Evolutionary conservation across 1,140 invertebrate species (phyloP).

Genomic region (Aricia agestis): DNA sequence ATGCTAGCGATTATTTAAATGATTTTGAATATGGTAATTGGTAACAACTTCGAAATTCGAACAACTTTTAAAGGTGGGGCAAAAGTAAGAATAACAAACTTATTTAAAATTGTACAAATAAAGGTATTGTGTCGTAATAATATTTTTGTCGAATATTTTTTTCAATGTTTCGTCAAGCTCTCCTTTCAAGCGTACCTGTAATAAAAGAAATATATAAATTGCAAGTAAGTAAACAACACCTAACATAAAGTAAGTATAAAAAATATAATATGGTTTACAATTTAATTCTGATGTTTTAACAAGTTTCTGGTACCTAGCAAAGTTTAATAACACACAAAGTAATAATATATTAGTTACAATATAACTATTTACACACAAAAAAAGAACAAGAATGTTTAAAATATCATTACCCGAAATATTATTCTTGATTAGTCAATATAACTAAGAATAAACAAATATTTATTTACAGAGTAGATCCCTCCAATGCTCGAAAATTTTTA

Average conservation of each 20-base stretch:
- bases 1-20: background rate
- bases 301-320: slow-evolving; percentile 21
- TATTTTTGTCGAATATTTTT: slow-evolving; percentile 43
- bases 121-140: slow-evolving; percentile 40
- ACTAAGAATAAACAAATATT: no score
- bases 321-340: slow-evolving; percentile 15
- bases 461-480: no score
- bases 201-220: slow-evolving; percentile 28
- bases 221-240: no score
- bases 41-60: slow-evolving; percentile 32
- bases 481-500: no score
- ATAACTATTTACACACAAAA: slow-evolving; percentile 15
- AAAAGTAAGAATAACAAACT: background rate
- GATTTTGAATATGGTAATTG: slow-evolving; percentile 28
- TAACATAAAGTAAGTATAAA: slow-evolving; percentile 18
- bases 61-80: slow-evolving; percentile 43
- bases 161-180: slow-evolving; percentile 41
- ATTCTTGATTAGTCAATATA: no score
- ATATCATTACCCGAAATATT: background rate
- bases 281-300: background rate
- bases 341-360: slow-evolving; percentile 12
- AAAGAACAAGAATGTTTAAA: background rate
- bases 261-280: background rate
- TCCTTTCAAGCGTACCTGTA: slow-evolving; percentile 66
- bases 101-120: slow-evolving; percentile 50